phyloP scores from a whole-genome alignment of 2,888 invertebrate genomes.

The Limnephilus lunatus region DNA sequence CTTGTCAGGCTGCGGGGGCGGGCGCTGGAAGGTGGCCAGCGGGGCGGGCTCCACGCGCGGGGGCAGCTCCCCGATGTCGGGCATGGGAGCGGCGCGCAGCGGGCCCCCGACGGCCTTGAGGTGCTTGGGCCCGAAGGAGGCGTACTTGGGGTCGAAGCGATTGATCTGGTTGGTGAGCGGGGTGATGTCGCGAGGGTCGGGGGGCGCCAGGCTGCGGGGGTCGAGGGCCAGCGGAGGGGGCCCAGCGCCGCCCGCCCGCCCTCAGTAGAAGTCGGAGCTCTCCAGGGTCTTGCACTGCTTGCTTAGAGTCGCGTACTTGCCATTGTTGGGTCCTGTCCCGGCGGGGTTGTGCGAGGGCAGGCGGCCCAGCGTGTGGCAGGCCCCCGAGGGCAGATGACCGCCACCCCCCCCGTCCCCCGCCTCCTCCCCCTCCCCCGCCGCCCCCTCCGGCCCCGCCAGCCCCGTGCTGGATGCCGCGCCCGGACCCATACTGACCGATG shows the following conservation, averaged over 20 bases:
- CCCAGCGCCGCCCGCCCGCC: constrained; percentile 82
- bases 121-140: constrained; percentile 77
- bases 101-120: constrained; percentile 70
- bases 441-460: constrained; percentile 69
- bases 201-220: constrained; percentile 74
- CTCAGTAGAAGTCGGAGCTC: constrained; percentile 96
- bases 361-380: constrained; percentile 82
- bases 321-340: constrained; percentile 84
- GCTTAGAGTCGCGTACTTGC: constrained; percentile 96
- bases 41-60: constrained; percentile 62
- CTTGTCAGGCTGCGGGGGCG: constrained; percentile 69
- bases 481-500: constrained; percentile 69
- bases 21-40: constrained; percentile 61
- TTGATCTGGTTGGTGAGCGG: constrained; percentile 76
- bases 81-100: constrained; percentile 67
- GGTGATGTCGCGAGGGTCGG: constrained; percentile 75
- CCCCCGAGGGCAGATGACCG: constrained; percentile 70
- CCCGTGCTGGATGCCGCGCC: constrained; percentile 66
- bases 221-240: constrained; percentile 71
- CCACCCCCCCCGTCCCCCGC: constrained; percentile 68
- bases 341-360: constrained; percentile 80
- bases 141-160: constrained; percentile 80
- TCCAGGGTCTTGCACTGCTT: constrained; percentile 97
- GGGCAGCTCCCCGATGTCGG: constrained; percentile 63
- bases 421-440: constrained; percentile 68